Conservation (phyloP, 2,888 invertebrate genomes). For the Ormia ochracea region DNA sequence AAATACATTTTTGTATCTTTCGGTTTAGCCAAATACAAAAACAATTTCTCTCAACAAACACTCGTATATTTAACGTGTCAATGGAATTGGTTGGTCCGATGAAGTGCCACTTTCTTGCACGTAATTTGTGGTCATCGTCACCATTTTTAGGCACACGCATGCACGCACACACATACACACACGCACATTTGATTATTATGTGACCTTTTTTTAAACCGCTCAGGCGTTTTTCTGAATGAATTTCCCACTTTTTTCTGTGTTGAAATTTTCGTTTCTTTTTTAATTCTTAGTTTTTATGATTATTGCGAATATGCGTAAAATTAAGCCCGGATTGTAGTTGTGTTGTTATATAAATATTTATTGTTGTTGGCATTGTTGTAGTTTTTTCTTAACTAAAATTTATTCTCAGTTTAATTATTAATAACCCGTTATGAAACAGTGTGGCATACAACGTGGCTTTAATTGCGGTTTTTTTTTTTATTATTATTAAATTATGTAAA, state of each 20-base stretch:
- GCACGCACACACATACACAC: too few relatives aligned
- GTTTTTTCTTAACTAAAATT: too few relatives aligned
- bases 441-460: too few relatives aligned
- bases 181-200: slow-evolving; percentile 21
- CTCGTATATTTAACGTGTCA: not conserved
- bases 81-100: not conserved
- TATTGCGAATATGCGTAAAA: slow-evolving; percentile 6
- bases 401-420: too few relatives aligned
- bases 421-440: too few relatives aligned
- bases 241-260: not conserved
- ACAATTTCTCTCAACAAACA: not conserved
- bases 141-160: too few relatives aligned
- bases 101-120: slow-evolving; percentile 11
- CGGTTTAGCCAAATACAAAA: not conserved
- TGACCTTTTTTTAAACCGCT: not conserved
- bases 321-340: not conserved
- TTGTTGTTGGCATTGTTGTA: too few relatives aligned
- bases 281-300: not conserved
- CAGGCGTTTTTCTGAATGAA: slow-evolving; percentile 33
- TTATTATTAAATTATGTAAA: too few relatives aligned
- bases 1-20: not conserved
- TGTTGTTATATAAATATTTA: not conserved
- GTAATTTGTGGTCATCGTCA: slow-evolving; percentile 46
- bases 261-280: not conserved
- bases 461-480: too few relatives aligned